phyloP scores from a whole-genome alignment of 1,140 invertebrate genomes.

The Centruroides vittatus region DNA sequence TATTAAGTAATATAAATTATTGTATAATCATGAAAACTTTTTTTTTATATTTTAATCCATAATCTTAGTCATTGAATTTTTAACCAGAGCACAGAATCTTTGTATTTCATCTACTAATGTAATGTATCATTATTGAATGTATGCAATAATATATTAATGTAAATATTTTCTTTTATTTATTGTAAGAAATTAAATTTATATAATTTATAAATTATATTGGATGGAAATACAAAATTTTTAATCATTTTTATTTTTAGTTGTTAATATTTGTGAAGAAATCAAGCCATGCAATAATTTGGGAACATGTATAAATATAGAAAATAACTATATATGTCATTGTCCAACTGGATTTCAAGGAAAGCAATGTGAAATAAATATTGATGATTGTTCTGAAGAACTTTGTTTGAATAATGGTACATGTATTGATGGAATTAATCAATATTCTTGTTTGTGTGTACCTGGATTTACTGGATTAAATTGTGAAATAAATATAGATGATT shows the following conservation, averaged over 20 bases:
- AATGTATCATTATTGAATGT: too few species aligned
- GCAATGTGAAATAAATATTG: slow-evolving; percentile 49
- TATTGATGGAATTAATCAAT: slow-evolving; percentile 25
- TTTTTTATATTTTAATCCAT: too few species aligned
- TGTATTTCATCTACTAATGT: too few species aligned
- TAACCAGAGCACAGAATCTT: too few species aligned
- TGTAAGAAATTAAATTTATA: too few species aligned
- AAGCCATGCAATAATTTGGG: slow-evolving; percentile 35
- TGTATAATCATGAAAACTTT: too few species aligned
- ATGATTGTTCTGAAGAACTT: slow-evolving; percentile 59
- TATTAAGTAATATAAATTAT: too few species aligned
- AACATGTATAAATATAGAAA: slow-evolving; percentile 28
- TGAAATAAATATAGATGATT: slow-evolving; percentile 38
- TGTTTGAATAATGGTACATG: slow-evolving; percentile 37
- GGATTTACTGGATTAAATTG: slow-evolving; percentile 36
- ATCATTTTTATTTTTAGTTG: slow-evolving; percentile 14
- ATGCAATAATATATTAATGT: too few species aligned
- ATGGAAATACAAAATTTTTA: too few species aligned
- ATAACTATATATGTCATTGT: slow-evolving; percentile 35
- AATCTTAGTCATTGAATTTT: too few species aligned
- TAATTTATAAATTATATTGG: too few species aligned
- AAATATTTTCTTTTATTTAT: too few species aligned
- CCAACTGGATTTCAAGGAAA: slow-evolving; percentile 22
- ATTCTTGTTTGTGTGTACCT: slow-evolving; percentile 31
- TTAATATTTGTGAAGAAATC: slow-evolving; percentile 4